Base-by-base conservation (phyloP, 2,797 vertebrate genomes). In the Centropyge bicolor region DNA sequence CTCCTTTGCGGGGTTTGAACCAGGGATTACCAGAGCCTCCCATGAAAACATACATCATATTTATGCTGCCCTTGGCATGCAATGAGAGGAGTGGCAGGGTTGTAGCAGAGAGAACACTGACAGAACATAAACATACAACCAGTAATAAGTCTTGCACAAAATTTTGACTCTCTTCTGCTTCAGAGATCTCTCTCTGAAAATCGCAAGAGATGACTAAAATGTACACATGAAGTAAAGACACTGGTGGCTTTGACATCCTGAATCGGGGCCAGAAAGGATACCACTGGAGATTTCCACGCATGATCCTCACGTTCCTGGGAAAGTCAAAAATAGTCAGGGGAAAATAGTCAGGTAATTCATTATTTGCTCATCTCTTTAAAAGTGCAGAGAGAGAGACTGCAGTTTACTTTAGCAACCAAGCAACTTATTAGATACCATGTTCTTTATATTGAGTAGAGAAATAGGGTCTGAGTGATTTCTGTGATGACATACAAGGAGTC, bases 271-370 rank as follows among this genome's bases (percentile, higher is more conserved):
- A 43, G 45, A 74, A 92, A 95, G 91, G 94, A 95, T 96, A 96
- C 96, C 96, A 96, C 31, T 94, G 92, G 54, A 96, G 89, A 90
- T 96, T 96, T 1, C 95, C 94, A 38, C 94, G 89, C 82, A 95
- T 93, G 17, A 94, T 85, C 75, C 87, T 92, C 72, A 94, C 94
- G 9, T 95, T 94, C 82, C 96, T 96, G 86, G 1, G 76, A 75
- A 73, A 63, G 57, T n/a, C n/a, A n/a, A n/a, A n/a, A n/a, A n/a
- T n/a, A n/a, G n/a, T n/a, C n/a, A n/a, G n/a, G n/a, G n/a, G n/a
- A n/a, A 73, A 16, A 63, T 11, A 1, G n/a, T 10, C 1, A 63
- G 57, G 17, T n/a, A 55, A 41, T 57, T 14, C 22, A 35, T 73
- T 24, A 40, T 64, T 27, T 43, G 1, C 8, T 6, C 13, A 41